Conservation (phyloP, 1,140 invertebrate genomes). For the Apis laboriosa region DNA sequence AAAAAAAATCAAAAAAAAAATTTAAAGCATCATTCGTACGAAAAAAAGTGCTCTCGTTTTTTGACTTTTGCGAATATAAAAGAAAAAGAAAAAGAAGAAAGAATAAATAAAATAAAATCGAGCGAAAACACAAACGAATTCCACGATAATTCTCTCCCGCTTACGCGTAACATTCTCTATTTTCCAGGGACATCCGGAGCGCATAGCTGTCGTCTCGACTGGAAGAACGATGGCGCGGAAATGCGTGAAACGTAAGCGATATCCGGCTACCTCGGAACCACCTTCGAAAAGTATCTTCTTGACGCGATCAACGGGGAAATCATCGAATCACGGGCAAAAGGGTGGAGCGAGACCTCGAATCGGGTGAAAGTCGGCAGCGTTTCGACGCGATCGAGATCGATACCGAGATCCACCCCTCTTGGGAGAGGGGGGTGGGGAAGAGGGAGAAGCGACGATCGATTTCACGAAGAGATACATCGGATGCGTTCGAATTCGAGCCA, state of each 20-base stretch:
- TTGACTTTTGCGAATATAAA: no score
- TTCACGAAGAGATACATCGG: background rate
- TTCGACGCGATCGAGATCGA: background rate
- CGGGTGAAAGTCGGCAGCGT: slow-evolving; percentile 9
- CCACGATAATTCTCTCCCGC: background rate
- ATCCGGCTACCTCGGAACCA: background rate
- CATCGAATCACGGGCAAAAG: background rate
- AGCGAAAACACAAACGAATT: background rate
- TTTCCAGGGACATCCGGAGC: slow-evolving; percentile 16
- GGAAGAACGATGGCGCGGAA: slow-evolving; percentile 29
- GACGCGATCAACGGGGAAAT: background rate
- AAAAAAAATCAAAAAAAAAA: background rate
- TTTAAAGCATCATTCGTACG: no score
- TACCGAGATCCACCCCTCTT: background rate
- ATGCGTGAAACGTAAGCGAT: slow-evolving; percentile 28
- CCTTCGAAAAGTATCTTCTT: slow-evolving; percentile 30
- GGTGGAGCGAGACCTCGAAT: slow-evolving; percentile 9
- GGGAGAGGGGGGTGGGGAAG: no score
- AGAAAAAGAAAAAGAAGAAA: background rate
- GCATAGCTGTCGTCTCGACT: background rate
- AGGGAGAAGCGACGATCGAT: slow-evolving; percentile 8
- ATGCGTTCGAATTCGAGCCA: slow-evolving; percentile 29
- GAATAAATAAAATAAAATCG: no score
- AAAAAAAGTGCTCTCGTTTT: no score
- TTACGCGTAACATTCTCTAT: background rate